phyloP scores from a whole-genome alignment of 2,113 vertebrate species.

The cattle (Bos taurus) region ARS-UCD2.0 NC_037337.1:51109501-51110000 shows the following conservation, averaged over 20 bases:
- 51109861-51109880: too few relatives aligned
- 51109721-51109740: not conserved
- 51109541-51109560: not conserved
- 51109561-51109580: not conserved
- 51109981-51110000: not conserved
- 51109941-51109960: not conserved
- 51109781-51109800: not conserved
- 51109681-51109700: not conserved
- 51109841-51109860: not conserved
- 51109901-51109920: not conserved
- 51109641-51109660: not conserved
- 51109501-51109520: not conserved
- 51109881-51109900: not conserved
- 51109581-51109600: not conserved
- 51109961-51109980: accelerated
- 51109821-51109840: too few relatives aligned
- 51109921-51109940: accelerated
- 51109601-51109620: not conserved
- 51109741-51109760: not conserved
- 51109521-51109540: not conserved
- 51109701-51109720: not conserved
- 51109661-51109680: not conserved
- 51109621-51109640: not conserved
- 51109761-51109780: not conserved
- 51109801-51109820: not conserved